Conservation (phyloP, 2,888 invertebrate species). For the Clistopyga incitator region DNA sequence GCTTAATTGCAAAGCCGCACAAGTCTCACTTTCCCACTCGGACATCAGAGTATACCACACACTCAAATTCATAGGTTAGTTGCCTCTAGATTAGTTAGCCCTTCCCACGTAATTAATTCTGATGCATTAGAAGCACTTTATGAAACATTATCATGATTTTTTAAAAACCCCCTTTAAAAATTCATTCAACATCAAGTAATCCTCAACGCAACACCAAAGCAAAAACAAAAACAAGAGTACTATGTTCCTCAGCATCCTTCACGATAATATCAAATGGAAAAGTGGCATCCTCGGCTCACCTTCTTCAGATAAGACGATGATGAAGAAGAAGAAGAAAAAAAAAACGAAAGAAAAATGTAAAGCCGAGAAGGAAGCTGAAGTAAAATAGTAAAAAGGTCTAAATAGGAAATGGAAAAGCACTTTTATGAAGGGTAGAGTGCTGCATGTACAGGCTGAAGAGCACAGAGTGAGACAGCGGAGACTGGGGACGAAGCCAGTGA, state of each 20-base stretch:
- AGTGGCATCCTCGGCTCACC: neutral
- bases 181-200: neutral
- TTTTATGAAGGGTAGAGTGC: constrained; percentile 32
- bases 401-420: constrained; percentile 32
- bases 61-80: neutral
- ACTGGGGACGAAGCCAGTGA: neutral
- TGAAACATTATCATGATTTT: neutral
- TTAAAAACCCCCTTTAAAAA: neutral
- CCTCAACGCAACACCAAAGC: neutral
- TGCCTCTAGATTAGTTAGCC: neutral
- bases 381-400: constrained; percentile 23
- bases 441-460: constrained; percentile 33
- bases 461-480: neutral
- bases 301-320: constrained; percentile 1
- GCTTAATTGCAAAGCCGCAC: constrained; percentile 62
- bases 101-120: neutral
- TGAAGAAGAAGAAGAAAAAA: too few species aligned
- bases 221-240: neutral
- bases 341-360: neutral
- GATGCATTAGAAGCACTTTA: neutral
- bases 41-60: constrained; percentile 1
- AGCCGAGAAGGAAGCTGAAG: constrained; percentile 13
- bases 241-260: neutral
- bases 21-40: constrained; percentile 34
- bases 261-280: neutral